phyloP scores from a whole-genome alignment of 2,797 vertebrate species.

The Eleutherodactylus coqui region DNA sequence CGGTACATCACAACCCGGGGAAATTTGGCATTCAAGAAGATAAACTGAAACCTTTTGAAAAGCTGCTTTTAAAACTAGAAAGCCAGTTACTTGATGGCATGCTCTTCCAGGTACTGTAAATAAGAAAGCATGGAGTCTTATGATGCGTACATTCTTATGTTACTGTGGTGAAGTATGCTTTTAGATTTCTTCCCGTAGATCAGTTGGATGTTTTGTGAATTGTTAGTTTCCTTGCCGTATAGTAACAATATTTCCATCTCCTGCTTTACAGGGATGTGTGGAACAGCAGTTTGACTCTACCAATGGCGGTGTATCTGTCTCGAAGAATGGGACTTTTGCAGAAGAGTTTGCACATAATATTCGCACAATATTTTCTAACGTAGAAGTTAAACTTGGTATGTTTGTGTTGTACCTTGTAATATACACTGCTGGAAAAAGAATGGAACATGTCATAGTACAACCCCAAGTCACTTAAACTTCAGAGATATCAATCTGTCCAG shows the following conservation, averaged over 20 bases:
- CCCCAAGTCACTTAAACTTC: too few species aligned
- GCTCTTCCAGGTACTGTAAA: slow-evolving; percentile 89
- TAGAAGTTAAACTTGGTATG: slow-evolving; percentile 95
- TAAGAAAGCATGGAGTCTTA: not conserved
- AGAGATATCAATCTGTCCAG: too few species aligned
- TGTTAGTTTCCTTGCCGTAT: not conserved
- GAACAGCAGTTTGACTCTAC: slow-evolving; percentile 95
- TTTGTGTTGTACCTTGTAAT: slow-evolving; percentile 22
- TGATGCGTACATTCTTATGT: not conserved
- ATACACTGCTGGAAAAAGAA: too few species aligned
- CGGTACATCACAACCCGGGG: slow-evolving; percentile 95
- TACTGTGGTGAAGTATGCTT: too few species aligned
- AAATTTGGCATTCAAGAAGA: slow-evolving; percentile 96
- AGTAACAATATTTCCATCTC: not conserved
- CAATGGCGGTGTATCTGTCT: slow-evolving; percentile 86
- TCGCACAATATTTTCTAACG: slow-evolving; percentile 88
- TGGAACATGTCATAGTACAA: too few species aligned
- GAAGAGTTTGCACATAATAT: slow-evolving; percentile 94
- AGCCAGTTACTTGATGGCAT: slow-evolving; percentile 92
- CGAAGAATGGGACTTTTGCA: slow-evolving; percentile 93
- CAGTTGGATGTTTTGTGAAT: too few species aligned
- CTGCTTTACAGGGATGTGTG: slow-evolving; percentile 85
- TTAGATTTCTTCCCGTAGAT: too few species aligned
- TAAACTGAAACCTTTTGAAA: slow-evolving; percentile 97
- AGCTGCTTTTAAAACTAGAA: slow-evolving; percentile 93